A percentile compares a stretch with the other conserved stretches of the same genome.
Conservation (phyloP, 2,113 vertebrate genomes). For the Corynorhinus townsendii region DNA sequence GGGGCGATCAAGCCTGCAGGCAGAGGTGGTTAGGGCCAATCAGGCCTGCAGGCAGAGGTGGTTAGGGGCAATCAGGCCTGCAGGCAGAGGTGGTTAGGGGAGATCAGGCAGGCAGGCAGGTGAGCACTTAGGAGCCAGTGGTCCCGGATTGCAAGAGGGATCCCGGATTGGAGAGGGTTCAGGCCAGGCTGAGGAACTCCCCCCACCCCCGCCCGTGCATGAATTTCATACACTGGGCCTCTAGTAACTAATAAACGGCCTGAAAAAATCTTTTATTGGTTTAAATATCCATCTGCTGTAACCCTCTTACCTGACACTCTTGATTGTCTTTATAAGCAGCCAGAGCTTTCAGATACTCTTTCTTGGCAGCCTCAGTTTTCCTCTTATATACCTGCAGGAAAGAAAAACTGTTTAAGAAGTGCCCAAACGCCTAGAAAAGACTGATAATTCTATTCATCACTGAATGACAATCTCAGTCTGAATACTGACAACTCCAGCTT, state of each 20-base stretch:
- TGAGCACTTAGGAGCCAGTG: too few relatives aligned
- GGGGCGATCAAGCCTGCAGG: too few relatives aligned
- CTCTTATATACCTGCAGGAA: constrained; percentile 88
- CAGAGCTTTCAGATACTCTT: constrained; percentile 90
- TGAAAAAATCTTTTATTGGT: neutral
- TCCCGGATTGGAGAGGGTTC: too few relatives aligned
- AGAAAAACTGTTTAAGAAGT: neutral
- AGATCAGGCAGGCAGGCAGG: too few relatives aligned
- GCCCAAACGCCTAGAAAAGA: neutral
- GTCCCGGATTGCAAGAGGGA: too few relatives aligned
- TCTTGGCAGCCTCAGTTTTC: constrained; percentile 91
- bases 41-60: too few relatives aligned
- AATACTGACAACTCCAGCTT: neutral
- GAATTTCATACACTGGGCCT: too few relatives aligned
- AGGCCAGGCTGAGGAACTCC: too few relatives aligned
- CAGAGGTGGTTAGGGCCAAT: too few relatives aligned
- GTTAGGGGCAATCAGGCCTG: too few relatives aligned
- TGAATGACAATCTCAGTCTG: neutral
- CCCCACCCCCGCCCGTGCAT: too few relatives aligned
- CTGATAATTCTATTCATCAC: neutral
- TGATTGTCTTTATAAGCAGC: constrained; percentile 87
- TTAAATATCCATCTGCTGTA: neutral
- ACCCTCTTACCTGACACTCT: constrained; percentile 82
- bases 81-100: too few relatives aligned
- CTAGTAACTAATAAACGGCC: neutral